Evolutionary conservation across 2,113 vertebrate species (phyloP), one percentile per base, ranked within the genome.

Genomic region (Bettongia penicillata): DNA sequence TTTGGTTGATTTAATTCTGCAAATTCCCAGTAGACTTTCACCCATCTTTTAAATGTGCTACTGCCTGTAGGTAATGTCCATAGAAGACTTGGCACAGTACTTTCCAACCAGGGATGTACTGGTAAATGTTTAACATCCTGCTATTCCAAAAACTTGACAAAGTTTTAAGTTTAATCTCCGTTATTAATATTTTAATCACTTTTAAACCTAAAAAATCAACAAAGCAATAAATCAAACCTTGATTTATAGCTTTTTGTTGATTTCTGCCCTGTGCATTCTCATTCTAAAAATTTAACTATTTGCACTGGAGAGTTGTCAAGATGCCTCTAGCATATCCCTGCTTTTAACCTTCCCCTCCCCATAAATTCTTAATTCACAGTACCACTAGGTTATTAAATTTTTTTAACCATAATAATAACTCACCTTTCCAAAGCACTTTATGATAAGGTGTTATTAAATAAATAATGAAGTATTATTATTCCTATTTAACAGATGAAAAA

Each of bases 11-110:
- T 53, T 89, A 91, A 90, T 94, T 5, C 24, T 91, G 53, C 26
- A 94, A 57, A 26, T 48, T 91, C 28, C 22, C 8, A 1, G 22
- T 93, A 94, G 51, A 22, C 48, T 23, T 43, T 24, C 91, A 55
- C 12, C n/a, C 91, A 50, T 89, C 16, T 49, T 92, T 95, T 93
- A 53, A 90, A 94, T 94, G 19, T 49, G 24, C 9, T 93, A 90
- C 55, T 93, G 52, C 52, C 77, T 93, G 47, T 90, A 91, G 23
- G n/a, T 52, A 91, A 96, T 37, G 90, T 68, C 31, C 61, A 68
- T 5, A 77, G 61, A n/a, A n/a, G 37, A 14, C 37, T 31, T 77
- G 12, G 3, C 31, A 61, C 14, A n/a, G 19, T 77, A 16, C 37
- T n/a, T 77, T 77, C 16, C 68, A n/a, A 77, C 3, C 4, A 19